Base-by-base conservation (phyloP, 2,888 invertebrate species). In the Mycalesis mineus region DNA sequence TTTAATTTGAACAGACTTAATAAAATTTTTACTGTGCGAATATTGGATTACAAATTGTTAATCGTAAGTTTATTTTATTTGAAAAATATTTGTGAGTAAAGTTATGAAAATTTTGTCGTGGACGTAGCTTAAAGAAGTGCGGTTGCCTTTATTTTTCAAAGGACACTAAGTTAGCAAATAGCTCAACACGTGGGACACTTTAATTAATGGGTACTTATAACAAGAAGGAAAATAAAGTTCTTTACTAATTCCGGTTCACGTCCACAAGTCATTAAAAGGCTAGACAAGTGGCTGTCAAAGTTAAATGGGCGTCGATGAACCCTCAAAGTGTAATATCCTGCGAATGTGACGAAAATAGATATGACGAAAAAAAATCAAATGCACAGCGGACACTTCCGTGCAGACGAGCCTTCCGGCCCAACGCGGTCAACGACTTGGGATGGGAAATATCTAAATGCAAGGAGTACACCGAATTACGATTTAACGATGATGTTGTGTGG, bases 291-390 rank as follows among this genome's bases (percentile, higher is more conserved):
- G 63, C 66, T 68, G 66, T 58, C 62, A 59, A 60, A 61, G 37
- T 40, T 7, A 45, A 45, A 29, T 17, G 31, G 40, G 48, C 60
- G 69, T 68, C 70, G 64, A 64, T 55, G 68, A 68, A 65, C 68
- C 69, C 66, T 72, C 33, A 80, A 77, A 72, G 63, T 69, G 68
- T 73, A 73, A 80, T 82, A 80, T 88, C 88, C 88, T 87, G 85
- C 82, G 76, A 82, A 84, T 77, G 75, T 72, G 74, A 75, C 75
- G 64, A 72, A 82, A 84, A 86, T 82, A 84, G 82, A 78, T 74
- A 72, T 64, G 66, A 68, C 58, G 74, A 65, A 61, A 72, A 74
- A 77, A 82, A 82, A 70, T 67, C 68, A 72, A 73, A 85, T 82
- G 79, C 84, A 83, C 80, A 82, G 75, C 75, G 78, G 78, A 74